A percentile compares a stretch with the other conserved stretches of the same genome.
These are phyloP conservation scores for Daphoenositta chrysoptera DNA, from an alignment of 2,113 vertebrate species.

Conservation along the genomic window DNA sequence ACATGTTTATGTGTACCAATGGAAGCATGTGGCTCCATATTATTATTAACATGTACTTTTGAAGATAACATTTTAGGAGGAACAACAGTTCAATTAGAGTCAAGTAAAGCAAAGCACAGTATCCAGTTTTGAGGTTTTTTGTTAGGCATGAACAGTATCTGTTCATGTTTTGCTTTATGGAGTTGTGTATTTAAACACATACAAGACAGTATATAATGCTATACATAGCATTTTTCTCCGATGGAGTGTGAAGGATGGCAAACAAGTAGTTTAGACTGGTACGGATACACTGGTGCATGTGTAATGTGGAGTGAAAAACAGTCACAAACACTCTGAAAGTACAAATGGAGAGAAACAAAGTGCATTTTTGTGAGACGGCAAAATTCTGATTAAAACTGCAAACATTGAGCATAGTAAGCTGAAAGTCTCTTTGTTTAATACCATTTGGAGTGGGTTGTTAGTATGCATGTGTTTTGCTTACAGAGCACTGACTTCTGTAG, in stretches of 20 bases:
- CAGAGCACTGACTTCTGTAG: neutral
- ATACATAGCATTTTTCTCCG: neutral
- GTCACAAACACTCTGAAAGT: neutral
- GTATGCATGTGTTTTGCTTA: neutral
- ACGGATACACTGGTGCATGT: rapidly evolving
- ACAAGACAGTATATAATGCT: neutral
- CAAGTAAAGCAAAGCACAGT: neutral
- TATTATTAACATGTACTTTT: neutral
- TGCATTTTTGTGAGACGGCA: neutral
- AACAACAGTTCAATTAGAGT: neutral
- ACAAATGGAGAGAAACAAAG: neutral
- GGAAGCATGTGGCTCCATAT: neutral
- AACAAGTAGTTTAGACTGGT: neutral
- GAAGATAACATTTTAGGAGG: neutral
- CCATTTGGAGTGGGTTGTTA: neutral
- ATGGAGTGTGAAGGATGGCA: neutral
- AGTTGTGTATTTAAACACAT: neutral
- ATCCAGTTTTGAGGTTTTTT: neutral
- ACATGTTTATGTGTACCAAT: neutral
- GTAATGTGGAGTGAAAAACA: neutral
- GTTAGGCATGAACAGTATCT: neutral
- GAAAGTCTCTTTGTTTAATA: neutral
- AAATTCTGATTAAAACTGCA: neutral
- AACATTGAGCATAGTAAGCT: neutral
- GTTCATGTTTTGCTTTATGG: neutral